Evolutionary conservation across 2,113 vertebrate species (phyloP), one percentile per base, ranked within the genome.

Genomic region (Piprites chloris): DNA sequence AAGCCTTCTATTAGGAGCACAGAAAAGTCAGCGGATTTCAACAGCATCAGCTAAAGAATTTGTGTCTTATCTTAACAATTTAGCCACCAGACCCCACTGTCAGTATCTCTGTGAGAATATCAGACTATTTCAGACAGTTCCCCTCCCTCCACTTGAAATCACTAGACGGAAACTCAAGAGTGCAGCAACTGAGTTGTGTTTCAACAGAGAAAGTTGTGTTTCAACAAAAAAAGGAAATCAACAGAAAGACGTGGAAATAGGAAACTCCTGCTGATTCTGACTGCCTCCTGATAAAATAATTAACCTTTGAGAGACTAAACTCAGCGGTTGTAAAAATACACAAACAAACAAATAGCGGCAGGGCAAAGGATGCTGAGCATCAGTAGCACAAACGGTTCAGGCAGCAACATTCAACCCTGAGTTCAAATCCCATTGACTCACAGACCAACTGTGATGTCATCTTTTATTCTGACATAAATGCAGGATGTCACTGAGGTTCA

Each of bases 21-120:
- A 93, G 75, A 96, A 78, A 92, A 96, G 92, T 90, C 96, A 96
- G 90, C 22, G 3, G 69, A 94, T 96, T 95, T 96, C 80, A 95
- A 72, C 73, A 96, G 79, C 86, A 93, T 61, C 96, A 78, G 61
- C 69, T 77, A 87, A 95, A 82, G 93, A 96, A 79, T 96, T 95
- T 94, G 73, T 92, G 90, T 92, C 90, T 84, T 94, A 84, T 87
- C 76, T n/a, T 44, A 94, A 90, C 80, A 95, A 46, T 72, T 95
- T 65, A 92, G 79, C 63, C 90, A 84, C 39, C 83, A 96, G 76
- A 81, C 37, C 11, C 88, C 58, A 55, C 61, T 78, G 68, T 84
- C 74, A 84, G 5, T 84, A 53, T 50, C 39, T 66, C 65, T 44
- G 55, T 53, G 65, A 87, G 73, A 83, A 14, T 72, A 84, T 42